These are phyloP conservation scores for Porites rus DNA, from an alignment of 92 coral and sea anemone genomes.

Conservation along the genomic window DNA sequence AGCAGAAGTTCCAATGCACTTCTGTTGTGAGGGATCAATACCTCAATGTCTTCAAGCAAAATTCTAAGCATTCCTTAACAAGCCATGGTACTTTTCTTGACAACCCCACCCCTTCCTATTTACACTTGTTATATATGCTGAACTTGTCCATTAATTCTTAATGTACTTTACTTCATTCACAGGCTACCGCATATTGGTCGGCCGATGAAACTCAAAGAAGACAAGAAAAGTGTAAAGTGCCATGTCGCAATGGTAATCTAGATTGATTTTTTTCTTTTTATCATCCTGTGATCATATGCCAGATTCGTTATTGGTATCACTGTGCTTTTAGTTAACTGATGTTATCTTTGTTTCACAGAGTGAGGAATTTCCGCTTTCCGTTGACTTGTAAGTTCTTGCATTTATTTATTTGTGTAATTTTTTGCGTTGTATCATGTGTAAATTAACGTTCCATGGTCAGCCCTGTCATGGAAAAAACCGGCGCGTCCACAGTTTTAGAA, in stretches of 20 bases:
- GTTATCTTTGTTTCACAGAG: conserved; percentile 62
- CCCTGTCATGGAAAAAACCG: no score
- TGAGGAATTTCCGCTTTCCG: conserved; percentile 89
- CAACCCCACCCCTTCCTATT: no score
- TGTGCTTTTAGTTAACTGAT: neutral
- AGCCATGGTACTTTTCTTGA: no score
- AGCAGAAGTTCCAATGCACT: no score
- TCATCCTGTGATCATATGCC: neutral
- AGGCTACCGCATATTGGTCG: conserved; percentile 93
- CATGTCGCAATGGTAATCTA: conserved; percentile 91
- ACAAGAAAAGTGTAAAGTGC: conserved; percentile 87
- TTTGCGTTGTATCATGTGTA: no score
- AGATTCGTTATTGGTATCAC: neutral
- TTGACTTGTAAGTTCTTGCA: conserved; percentile 86
- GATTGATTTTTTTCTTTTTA: neutral
- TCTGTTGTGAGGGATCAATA: no score
- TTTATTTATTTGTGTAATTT: neutral
- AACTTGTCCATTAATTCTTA: neutral
- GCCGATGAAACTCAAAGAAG: conserved; percentile 84
- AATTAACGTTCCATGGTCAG: no score
- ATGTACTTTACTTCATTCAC: conserved; percentile 2
- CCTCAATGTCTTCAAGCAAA: no score
- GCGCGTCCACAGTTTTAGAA: no score
- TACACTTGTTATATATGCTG: no score
- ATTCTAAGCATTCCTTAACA: no score